Conservation (phyloP, 2,113 vertebrate genomes). For the Lepisosteus osseus region DNA sequence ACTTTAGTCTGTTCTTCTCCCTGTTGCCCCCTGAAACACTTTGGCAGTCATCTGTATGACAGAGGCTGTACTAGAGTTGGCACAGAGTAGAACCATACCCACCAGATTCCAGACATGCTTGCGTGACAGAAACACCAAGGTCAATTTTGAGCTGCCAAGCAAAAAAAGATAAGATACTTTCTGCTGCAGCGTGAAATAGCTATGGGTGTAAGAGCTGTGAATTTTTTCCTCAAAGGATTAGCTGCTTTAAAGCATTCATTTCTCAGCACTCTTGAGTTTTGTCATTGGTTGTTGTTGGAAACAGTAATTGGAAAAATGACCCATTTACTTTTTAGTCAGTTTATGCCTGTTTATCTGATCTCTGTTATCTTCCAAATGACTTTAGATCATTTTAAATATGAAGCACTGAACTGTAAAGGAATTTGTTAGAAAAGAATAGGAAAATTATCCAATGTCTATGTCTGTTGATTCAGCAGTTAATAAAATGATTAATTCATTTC, state of each 20-base stretch:
- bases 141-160: background rate
- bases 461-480: no score
- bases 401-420: no score
- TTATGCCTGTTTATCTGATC: background rate
- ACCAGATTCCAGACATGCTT: background rate
- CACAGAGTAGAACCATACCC: background rate
- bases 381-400: no score
- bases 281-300: background rate
- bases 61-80: background rate
- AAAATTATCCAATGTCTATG: no score
- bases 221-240: background rate
- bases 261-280: background rate
- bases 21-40: no score
- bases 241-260: background rate
- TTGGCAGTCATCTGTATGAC: no score
- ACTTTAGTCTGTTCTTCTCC: no score
- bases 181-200: background rate
- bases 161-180: background rate
- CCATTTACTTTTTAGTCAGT: background rate
- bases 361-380: background rate
- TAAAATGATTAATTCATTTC: no score
- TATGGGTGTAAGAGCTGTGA: background rate
- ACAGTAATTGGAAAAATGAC: no score
- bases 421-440: no score
- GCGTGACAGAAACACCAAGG: background rate